Percentiles rank a stretch among this genome's conserved stretches.
Conservation (phyloP, 53 echinoderm and acorn worm species). For the Zoroaster sp. region DNA sequence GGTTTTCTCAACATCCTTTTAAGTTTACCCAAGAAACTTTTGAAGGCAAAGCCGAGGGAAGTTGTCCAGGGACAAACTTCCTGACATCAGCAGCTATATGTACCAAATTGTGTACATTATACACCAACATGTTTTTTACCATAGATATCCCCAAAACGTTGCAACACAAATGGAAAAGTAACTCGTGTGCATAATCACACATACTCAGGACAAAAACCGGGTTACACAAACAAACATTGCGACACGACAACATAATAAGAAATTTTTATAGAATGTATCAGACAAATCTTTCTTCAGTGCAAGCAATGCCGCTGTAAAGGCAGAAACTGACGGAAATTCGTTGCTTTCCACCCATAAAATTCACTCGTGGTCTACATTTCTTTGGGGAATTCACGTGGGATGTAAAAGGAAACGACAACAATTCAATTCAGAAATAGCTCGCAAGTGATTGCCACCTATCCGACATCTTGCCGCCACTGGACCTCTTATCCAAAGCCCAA, state of each 20-base stretch:
- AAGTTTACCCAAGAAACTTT: slow-evolving; percentile 44
- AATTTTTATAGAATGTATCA: slow-evolving; percentile 25
- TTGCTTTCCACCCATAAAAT: slow-evolving; percentile 64
- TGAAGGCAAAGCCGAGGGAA: slow-evolving; percentile 49
- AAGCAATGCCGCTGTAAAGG: slow-evolving; percentile 48
- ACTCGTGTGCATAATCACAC: slow-evolving; percentile 37
- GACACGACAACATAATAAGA: background rate
- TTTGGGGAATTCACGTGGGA: slow-evolving; percentile 44
- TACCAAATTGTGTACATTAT: slow-evolving; percentile 64
- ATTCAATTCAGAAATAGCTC: slow-evolving; percentile 13
- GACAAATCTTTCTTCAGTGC: background rate
- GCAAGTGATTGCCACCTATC: slow-evolving; percentile 11
- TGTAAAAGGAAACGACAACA: slow-evolving; percentile 47
- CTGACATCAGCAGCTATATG: slow-evolving; percentile 38
- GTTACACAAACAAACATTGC: slow-evolving; percentile 18
- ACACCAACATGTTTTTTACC: slow-evolving; percentile 42
- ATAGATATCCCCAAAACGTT: slow-evolving; percentile 36
- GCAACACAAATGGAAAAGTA: slow-evolving; percentile 52
- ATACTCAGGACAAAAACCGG: background rate
- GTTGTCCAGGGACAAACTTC: slow-evolving; percentile 23
- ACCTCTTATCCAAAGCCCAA: slow-evolving; percentile 67
- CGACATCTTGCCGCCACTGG: slow-evolving; percentile 46
- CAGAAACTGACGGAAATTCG: slow-evolving; percentile 58
- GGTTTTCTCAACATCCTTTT: slow-evolving; percentile 51
- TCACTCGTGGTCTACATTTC: slow-evolving; percentile 20